A percentile compares a stretch with the other conserved stretches of the same genome.
Evolutionary conservation across 2,888 invertebrate species (phyloP).

Genomic region (Mimachlamys varia): DNA sequence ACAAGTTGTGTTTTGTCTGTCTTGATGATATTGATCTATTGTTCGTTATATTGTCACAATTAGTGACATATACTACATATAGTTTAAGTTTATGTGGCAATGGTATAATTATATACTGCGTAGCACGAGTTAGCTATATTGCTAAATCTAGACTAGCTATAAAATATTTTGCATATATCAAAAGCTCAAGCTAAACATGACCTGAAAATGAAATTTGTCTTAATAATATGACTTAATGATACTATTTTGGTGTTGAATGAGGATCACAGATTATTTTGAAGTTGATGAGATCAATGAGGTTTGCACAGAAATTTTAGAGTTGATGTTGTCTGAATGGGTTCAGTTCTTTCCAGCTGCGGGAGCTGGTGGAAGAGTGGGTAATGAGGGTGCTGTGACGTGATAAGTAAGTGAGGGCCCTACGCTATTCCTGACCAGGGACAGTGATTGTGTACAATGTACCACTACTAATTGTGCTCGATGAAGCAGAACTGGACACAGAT

Average conservation of each 20-base stretch:
- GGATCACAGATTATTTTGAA: not conserved
- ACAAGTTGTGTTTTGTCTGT: too few species aligned
- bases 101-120: not conserved
- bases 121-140: not conserved
- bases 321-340: not conserved
- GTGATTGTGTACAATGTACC: slow-evolving; percentile 51
- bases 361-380: not conserved
- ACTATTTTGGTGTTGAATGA: not conserved
- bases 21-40: not conserved
- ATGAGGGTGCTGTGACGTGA: not conserved
- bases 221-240: too few species aligned
- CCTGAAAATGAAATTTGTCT: not conserved
- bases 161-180: not conserved
- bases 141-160: not conserved
- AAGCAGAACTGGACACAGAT: slow-evolving; percentile 67
- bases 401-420: slow-evolving; percentile 34
- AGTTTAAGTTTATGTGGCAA: not conserved
- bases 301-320: not conserved
- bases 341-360: not conserved
- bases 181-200: slow-evolving; percentile 1
- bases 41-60: too few species aligned
- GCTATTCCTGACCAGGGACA: slow-evolving; percentile 23
- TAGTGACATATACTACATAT: too few species aligned
- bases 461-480: slow-evolving; percentile 68
- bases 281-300: not conserved